Percentiles rank a stretch among this genome's conserved stretches.
Evolutionary conservation across 2,888 invertebrate genomes (phyloP).

Genomic region (Trisateles emortualis): DNA sequence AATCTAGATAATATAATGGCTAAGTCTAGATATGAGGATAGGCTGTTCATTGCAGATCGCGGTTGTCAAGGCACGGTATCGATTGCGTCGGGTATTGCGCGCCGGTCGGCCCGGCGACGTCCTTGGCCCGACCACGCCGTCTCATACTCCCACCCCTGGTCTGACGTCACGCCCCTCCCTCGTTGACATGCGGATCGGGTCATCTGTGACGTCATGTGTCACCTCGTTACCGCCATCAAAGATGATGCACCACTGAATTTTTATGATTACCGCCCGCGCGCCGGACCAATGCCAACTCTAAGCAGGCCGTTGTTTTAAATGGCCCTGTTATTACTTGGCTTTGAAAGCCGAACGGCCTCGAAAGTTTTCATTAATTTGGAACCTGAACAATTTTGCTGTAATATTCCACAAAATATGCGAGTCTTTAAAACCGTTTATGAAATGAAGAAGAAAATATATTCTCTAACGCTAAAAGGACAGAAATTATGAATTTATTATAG

Average conservation of each 20-base stretch:
- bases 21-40: conserved; percentile 29
- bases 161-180: conserved; percentile 78
- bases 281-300: conserved; percentile 12
- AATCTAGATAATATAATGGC: conserved; percentile 8
- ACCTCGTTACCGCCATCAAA: conserved; percentile 51
- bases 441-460: conserved; percentile 26
- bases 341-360: conserved; percentile 5
- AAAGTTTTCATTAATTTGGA: conserved; percentile 19
- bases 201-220: conserved; percentile 75
- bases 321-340: conserved; percentile 8
- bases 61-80: conserved; percentile 68
- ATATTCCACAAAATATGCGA: conserved; percentile 14
- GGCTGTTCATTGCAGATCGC: conserved; percentile 58
- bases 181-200: conserved; percentile 68
- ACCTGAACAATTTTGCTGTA: conserved; percentile 7
- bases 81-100: conserved; percentile 80
- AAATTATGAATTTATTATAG: conserved; percentile 31
- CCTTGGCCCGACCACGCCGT: conserved; percentile 81
- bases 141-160: conserved; percentile 60
- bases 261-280: conserved; percentile 20
- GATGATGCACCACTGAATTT: conserved; percentile 50
- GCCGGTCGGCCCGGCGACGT: conserved; percentile 84
- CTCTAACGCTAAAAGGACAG: conserved; percentile 7
- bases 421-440: conserved; percentile 15
- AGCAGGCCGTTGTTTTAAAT: conserved; percentile 8